Percentiles rank a stretch among this genome's conserved stretches.
Conservation (phyloP, 2,797 vertebrate genomes). For the Myoxocephalus aenaeus region DNA sequence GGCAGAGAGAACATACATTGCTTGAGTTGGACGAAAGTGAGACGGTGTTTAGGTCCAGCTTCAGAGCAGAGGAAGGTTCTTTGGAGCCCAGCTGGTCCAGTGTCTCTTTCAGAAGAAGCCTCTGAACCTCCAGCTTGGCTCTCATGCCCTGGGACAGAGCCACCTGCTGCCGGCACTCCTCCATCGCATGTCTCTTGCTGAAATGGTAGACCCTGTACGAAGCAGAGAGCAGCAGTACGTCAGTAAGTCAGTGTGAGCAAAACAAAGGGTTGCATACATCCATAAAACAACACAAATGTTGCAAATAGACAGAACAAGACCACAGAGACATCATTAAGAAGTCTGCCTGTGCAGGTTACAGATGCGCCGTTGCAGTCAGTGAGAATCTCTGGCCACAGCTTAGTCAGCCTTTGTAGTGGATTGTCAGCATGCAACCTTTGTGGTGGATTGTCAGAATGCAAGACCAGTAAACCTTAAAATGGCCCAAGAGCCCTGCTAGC, state of each 20-base stretch:
- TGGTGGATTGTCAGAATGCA: constrained; percentile 5
- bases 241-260: not conserved
- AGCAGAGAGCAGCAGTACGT: not conserved
- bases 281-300: constrained; percentile 21
- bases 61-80: constrained; percentile 82
- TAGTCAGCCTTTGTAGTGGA: not conserved
- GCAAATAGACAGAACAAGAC: not conserved
- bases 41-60: constrained; percentile 82
- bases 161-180: constrained; percentile 88
- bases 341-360: constrained; percentile 11
- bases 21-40: constrained; percentile 81
- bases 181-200: constrained; percentile 89
- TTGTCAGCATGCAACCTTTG: not conserved
- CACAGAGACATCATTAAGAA: constrained; percentile 19
- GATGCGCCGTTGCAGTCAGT: constrained; percentile 30
- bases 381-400: constrained; percentile 4
- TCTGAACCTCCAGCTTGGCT: constrained; percentile 89
- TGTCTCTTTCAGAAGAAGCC: constrained; percentile 85
- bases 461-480: constrained; percentile 9
- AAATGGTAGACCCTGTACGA: constrained; percentile 89
- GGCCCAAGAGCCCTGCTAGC: not conserved
- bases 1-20: constrained; percentile 77
- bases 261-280: not conserved
- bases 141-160: constrained; percentile 86
- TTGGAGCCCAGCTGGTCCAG: constrained; percentile 83